Percentiles rank a stretch among this genome's conserved stretches.
phyloP scores from a whole-genome alignment of 1,140 invertebrate species.

The Ceratosolen solmsi region DNA sequence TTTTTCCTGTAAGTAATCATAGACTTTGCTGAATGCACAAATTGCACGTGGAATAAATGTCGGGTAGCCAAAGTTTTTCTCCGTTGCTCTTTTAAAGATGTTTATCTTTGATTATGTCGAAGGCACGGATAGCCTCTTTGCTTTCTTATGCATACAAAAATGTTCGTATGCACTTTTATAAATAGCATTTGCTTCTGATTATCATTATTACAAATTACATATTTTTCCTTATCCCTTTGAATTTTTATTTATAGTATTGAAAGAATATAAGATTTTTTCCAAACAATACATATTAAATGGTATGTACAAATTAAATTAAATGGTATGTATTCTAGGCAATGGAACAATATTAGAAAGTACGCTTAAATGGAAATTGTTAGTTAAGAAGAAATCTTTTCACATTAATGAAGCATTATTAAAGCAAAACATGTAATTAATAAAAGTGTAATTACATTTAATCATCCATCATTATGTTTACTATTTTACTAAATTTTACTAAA shows the following conservation, averaged over 20 bases:
- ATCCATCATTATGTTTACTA: background rate
- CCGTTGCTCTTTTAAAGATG: conserved; percentile 1
- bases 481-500: no score
- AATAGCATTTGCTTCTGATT: background rate
- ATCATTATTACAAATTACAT: background rate
- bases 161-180: background rate
- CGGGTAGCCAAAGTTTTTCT: background rate
- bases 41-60: conserved; percentile 1
- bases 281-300: background rate
- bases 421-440: background rate
- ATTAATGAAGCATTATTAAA: background rate
- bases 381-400: background rate
- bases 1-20: background rate
- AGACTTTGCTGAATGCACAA: conserved; percentile 1
- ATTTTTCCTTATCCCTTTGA: background rate
- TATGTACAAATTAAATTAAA: background rate
- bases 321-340: no score
- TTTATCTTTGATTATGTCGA: conserved; percentile 12
- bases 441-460: background rate
- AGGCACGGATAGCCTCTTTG: background rate
- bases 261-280: no score
- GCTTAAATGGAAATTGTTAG: background rate
- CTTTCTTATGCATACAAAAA: conserved; percentile 22
- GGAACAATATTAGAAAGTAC: no score
- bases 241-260: background rate